A percentile compares a stretch with the other conserved stretches of the same genome.
These are phyloP conservation scores for Dioctria linearis DNA, from an alignment of 2,888 invertebrate genomes.

Conservation along the genomic window DNA sequence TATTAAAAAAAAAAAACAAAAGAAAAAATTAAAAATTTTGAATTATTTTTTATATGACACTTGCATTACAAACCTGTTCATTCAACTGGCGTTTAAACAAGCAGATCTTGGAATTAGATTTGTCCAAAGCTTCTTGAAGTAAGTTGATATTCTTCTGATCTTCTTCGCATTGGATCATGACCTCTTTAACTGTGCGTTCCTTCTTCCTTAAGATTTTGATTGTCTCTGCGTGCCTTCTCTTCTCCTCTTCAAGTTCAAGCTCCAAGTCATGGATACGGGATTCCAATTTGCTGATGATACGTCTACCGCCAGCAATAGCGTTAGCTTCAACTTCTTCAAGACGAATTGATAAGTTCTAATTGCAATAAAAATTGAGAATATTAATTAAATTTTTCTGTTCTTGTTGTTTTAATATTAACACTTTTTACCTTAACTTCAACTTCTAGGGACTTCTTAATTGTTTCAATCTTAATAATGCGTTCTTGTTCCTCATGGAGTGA, in stretches of 20 bases:
- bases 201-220: constrained; percentile 98
- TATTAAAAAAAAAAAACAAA: constrained; percentile 55
- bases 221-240: constrained; percentile 96
- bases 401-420: not conserved
- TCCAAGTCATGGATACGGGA: constrained; percentile 95
- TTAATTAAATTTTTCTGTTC: not conserved
- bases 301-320: constrained; percentile 95
- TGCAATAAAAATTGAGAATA: not conserved
- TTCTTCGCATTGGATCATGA: constrained; percentile 95
- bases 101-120: constrained; percentile 87
- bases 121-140: constrained; percentile 92
- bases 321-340: constrained; percentile 97
- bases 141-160: constrained; percentile 96
- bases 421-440: constrained; percentile 88
- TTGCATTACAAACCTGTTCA: constrained; percentile 80
- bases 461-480: constrained; percentile 96
- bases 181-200: constrained; percentile 96
- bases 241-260: constrained; percentile 95
- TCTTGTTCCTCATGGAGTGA: constrained; percentile 96
- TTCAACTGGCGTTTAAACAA: constrained; percentile 96
- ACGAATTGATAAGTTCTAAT: constrained; percentile 87
- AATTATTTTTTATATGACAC: not conserved
- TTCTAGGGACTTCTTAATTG: constrained; percentile 97
- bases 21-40: not conserved
- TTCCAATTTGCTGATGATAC: constrained; percentile 98